Conservation (phyloP, 2,888 invertebrate genomes). For the Eudasyphora cyanicolor region DNA sequence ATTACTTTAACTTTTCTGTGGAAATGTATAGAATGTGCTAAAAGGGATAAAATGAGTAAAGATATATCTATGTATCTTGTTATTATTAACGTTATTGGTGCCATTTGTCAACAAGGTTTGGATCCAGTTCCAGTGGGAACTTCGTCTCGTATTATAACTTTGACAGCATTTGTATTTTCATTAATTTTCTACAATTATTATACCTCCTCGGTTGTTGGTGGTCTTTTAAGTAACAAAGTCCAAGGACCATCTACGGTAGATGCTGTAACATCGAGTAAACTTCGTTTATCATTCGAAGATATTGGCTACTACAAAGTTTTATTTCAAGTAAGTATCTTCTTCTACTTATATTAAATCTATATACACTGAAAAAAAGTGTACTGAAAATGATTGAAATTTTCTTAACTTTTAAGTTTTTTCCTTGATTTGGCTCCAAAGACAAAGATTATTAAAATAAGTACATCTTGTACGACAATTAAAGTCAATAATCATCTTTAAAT, state of each 20-base stretch:
- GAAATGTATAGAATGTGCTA: constrained; percentile 68
- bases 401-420: no score
- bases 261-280: constrained; percentile 73
- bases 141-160: constrained; percentile 72
- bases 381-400: no score
- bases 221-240: constrained; percentile 74
- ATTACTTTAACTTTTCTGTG: constrained; percentile 72
- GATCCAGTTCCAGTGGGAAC: constrained; percentile 72
- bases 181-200: constrained; percentile 78
- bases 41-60: not conserved
- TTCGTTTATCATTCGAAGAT: constrained; percentile 77
- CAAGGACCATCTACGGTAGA: constrained; percentile 75
- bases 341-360: no score
- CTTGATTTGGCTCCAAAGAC: no score
- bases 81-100: constrained; percentile 72
- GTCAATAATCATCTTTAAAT: no score
- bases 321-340: constrained; percentile 73
- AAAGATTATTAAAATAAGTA: no score
- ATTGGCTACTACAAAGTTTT: constrained; percentile 78
- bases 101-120: constrained; percentile 77
- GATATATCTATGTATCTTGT: no score
- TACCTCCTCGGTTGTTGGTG: constrained; percentile 79
- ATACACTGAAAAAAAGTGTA: not conserved
- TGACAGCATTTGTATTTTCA: constrained; percentile 73
- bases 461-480: no score